Evolutionary conservation across 1,140 invertebrate species (phyloP).

Genomic region (honey bee (Apis mellifera)): DNA sequence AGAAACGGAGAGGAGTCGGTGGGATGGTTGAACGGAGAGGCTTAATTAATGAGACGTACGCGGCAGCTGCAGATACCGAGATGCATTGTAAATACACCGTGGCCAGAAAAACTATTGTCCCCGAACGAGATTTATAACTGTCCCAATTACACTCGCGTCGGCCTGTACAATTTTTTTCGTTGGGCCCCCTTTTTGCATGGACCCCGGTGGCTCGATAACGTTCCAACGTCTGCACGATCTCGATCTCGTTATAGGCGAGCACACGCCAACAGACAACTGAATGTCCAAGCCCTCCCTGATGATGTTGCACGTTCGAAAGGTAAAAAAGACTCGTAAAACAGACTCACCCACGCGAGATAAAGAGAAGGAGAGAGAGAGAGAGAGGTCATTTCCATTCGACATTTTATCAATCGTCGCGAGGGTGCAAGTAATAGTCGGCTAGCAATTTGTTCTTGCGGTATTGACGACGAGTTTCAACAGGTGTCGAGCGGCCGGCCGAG

Average conservation of each 20-base stretch:
- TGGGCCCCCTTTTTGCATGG: slow-evolving; percentile 53
- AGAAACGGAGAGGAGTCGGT: slow-evolving; percentile 20
- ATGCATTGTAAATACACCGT: slow-evolving; percentile 76
- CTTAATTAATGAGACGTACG: slow-evolving; percentile 80
- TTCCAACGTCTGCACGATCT: not conserved
- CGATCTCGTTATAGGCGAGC: slow-evolving; percentile 63
- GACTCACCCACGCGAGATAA: slow-evolving; percentile 55
- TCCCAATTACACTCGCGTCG: slow-evolving; percentile 72
- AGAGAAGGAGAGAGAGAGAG: too few species aligned
- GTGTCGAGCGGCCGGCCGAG: not conserved
- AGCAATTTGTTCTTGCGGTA: slow-evolving; percentile 39
- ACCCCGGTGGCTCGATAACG: slow-evolving; percentile 56
- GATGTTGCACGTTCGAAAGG: not conserved
- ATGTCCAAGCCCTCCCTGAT: not conserved
- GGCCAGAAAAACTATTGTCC: slow-evolving; percentile 76
- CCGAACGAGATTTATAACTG: slow-evolving; percentile 76
- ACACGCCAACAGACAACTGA: slow-evolving; percentile 64
- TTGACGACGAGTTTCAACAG: slow-evolving; percentile 36
- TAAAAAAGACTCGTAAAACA: slow-evolving; percentile 55
- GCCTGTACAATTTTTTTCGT: slow-evolving; percentile 62
- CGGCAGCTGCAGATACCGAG: slow-evolving; percentile 78
- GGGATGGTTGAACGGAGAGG: slow-evolving; percentile 59
- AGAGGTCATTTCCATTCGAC: not conserved
- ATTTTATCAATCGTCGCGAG: slow-evolving; percentile 30
- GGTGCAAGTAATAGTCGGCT: not conserved